Conservation (phyloP, 2,888 invertebrate genomes). For the Troilus luridus region DNA sequence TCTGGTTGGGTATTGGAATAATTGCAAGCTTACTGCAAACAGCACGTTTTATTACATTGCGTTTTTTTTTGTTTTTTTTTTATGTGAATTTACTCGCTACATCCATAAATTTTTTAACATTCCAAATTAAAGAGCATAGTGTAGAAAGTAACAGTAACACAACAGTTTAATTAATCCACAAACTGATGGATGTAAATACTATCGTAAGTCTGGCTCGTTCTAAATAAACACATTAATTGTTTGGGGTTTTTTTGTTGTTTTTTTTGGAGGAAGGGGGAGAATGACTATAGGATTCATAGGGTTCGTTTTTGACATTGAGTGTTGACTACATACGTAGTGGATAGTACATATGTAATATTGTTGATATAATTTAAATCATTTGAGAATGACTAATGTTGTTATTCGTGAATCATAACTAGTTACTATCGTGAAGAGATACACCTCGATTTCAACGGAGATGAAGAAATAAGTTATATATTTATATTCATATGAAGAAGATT, state of each 20-base stretch:
- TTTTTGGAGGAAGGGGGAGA: not conserved
- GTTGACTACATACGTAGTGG: too few species aligned
- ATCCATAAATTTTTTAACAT: conserved; percentile 6
- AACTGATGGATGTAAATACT: not conserved
- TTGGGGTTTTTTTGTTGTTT: not conserved
- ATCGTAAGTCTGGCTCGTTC: not conserved
- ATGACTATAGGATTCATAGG: not conserved
- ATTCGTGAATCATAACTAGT: too few species aligned
- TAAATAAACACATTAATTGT: not conserved
- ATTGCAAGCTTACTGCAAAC: not conserved
- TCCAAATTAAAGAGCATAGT: not conserved
- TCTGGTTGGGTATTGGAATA: not conserved
- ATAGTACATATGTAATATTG: too few species aligned
- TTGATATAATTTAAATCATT: too few species aligned
- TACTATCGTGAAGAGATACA: too few species aligned
- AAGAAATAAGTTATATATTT: too few species aligned
- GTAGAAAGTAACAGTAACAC: not conserved
- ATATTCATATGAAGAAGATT: too few species aligned
- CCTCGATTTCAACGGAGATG: too few species aligned
- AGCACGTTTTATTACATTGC: not conserved
- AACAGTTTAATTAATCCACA: not conserved
- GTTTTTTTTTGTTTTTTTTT: not conserved
- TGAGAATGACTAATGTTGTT: too few species aligned
- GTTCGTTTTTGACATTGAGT: too few species aligned
- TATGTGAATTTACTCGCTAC: not conserved